Conservation (phyloP, 1,140 invertebrate genomes). For the Pectinophora gossypiella region DNA sequence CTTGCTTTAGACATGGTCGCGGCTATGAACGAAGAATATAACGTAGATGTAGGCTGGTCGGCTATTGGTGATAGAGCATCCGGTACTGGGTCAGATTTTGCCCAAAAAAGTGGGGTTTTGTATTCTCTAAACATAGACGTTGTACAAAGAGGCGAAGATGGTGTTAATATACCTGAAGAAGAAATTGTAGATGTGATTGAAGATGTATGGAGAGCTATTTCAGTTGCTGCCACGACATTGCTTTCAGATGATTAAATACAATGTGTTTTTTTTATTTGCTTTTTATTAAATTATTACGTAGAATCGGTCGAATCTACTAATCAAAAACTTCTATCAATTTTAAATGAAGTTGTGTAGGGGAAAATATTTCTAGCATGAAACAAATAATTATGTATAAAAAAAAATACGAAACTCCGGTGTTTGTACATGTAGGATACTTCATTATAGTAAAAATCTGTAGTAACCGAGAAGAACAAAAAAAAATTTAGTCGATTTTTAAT, state of each 20-base stretch:
- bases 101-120: constrained; percentile 27
- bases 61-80: constrained; percentile 41
- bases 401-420: background rate
- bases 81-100: constrained; percentile 49
- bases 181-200: constrained; percentile 39
- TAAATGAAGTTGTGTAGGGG: background rate
- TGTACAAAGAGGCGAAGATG: constrained; percentile 24
- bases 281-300: background rate
- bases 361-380: background rate
- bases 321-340: background rate
- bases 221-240: constrained; percentile 31
- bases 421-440: too few relatives aligned
- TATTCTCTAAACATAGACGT: constrained; percentile 49
- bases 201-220: constrained; percentile 43
- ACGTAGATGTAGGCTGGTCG: constrained; percentile 31
- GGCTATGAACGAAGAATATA: constrained; percentile 32
- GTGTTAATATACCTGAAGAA: constrained; percentile 36
- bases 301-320: background rate
- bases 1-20: constrained; percentile 37
- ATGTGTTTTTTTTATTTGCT: background rate
- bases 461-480: too few relatives aligned
- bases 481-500: too few relatives aligned
- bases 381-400: background rate
- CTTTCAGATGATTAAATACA: background rate
- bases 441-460: too few relatives aligned